A percentile compares a stretch with the other conserved stretches of the same genome.
Evolutionary conservation across 2,113 vertebrate species (phyloP).

Genomic region (Heterocephalus glaber): DNA sequence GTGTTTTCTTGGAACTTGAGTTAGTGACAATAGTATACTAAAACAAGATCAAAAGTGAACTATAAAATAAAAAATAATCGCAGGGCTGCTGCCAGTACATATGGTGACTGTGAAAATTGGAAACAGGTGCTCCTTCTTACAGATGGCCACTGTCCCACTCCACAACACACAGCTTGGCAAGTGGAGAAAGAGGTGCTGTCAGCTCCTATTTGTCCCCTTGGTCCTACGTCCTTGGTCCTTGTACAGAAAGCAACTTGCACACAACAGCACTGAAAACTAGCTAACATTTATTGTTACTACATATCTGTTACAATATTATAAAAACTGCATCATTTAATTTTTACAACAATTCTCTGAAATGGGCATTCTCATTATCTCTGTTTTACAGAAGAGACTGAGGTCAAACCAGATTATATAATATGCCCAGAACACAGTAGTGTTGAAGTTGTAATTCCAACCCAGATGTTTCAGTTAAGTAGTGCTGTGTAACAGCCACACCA

Average conservation of each 20-base stretch:
- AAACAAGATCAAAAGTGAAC: constrained; percentile 28
- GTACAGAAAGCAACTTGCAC: background rate
- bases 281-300: background rate
- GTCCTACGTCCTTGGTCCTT: background rate
- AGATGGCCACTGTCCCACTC: background rate
- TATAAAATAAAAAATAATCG: background rate
- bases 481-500: background rate
- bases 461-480: background rate
- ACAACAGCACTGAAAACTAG: background rate
- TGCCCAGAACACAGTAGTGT: constrained; percentile 8
- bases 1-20: background rate
- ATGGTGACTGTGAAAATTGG: background rate
- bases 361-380: background rate
- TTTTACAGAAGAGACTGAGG: constrained; percentile 12
- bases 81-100: background rate
- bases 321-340: background rate
- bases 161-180: background rate
- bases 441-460: background rate
- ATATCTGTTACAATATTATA: background rate
- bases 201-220: background rate
- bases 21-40: background rate
- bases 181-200: background rate
- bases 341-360: background rate
- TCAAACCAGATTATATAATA: background rate
- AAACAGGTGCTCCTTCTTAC: constrained; percentile 32